These are phyloP conservation scores for Stichopus horrens DNA, from an alignment of 53 echinoderm and acorn worm species.

Conservation along the genomic window DNA sequence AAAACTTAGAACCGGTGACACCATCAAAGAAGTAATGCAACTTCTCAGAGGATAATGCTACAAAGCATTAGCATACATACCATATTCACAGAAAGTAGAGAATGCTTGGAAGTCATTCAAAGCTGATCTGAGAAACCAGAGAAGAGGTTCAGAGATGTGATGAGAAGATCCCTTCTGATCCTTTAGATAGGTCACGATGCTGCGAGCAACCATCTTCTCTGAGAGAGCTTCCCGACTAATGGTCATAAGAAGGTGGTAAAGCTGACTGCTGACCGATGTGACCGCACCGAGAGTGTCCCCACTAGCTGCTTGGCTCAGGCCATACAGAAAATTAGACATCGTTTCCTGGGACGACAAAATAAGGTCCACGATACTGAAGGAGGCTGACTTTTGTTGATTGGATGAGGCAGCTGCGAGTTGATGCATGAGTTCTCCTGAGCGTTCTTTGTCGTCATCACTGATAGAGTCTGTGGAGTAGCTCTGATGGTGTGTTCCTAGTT, in stretches of 20 bases:
- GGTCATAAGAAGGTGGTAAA: slow-evolving; percentile 87
- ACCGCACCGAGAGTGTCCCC: slow-evolving; percentile 66
- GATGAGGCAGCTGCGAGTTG: slow-evolving; percentile 49
- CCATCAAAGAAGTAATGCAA: not conserved
- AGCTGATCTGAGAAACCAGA: slow-evolving; percentile 87
- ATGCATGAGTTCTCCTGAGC: slow-evolving; percentile 59
- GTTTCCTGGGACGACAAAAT: slow-evolving; percentile 84
- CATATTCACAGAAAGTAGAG: slow-evolving; percentile 87
- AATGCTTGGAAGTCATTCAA: slow-evolving; percentile 69
- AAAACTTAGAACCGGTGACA: too few species aligned
- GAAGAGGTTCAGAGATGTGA: slow-evolving; percentile 73
- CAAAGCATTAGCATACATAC: slow-evolving; percentile 48
- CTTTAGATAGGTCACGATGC: slow-evolving; percentile 74
- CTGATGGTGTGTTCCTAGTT: slow-evolving; percentile 50
- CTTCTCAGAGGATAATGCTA: not conserved
- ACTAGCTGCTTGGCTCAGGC: slow-evolving; percentile 82
- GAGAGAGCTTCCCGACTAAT: slow-evolving; percentile 76
- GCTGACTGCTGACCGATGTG: slow-evolving; percentile 58
- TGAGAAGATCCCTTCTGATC: slow-evolving; percentile 19
- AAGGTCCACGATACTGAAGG: slow-evolving; percentile 76
- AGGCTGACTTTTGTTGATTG: slow-evolving; percentile 41
- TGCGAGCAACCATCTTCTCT: slow-evolving; percentile 75
- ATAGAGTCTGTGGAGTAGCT: slow-evolving; percentile 22
- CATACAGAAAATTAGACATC: slow-evolving; percentile 71
- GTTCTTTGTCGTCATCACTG: slow-evolving; percentile 96